A percentile compares a stretch with the other conserved stretches of the same genome.
Evolutionary conservation across 2,888 invertebrate genomes (phyloP).

Genomic region (Entomobrya proxima): DNA sequence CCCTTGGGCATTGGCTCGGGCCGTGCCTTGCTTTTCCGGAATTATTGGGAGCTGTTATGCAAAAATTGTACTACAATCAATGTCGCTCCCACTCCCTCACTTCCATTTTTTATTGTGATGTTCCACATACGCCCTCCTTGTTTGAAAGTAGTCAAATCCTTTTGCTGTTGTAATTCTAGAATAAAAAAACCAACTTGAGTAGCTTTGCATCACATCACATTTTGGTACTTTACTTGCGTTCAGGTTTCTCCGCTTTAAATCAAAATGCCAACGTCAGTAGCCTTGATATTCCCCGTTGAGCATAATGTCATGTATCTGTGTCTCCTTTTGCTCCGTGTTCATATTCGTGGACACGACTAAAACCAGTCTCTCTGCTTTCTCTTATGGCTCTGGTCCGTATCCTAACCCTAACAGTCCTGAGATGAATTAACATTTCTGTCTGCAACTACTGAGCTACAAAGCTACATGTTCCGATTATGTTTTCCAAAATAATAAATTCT

Average conservation of each 20-base stretch:
- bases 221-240: neutral
- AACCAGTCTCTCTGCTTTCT: neutral
- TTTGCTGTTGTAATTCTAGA: no score
- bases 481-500: no score
- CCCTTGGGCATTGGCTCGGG: neutral
- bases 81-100: no score
- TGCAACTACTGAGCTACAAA: no score
- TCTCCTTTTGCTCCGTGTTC: neutral
- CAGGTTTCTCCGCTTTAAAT: neutral
- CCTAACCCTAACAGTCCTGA: no score
- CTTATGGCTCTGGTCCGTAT: neutral
- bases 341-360: neutral
- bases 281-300: slow-evolving; percentile 37
- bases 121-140: no score
- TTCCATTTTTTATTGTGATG: no score
- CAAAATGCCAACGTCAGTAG: slow-evolving; percentile 35
- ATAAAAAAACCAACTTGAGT: no score
- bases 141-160: no score
- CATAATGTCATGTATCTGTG: neutral
- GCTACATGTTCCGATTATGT: no score
- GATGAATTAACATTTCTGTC: no score
- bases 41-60: neutral
- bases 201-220: neutral
- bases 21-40: neutral
- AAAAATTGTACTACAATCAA: no score